Percentiles rank a stretch among this genome's conserved stretches.
These are phyloP conservation scores for Artibeus lituratus DNA, from an alignment of 2,797 vertebrate species.

Conservation along the genomic window DNA sequence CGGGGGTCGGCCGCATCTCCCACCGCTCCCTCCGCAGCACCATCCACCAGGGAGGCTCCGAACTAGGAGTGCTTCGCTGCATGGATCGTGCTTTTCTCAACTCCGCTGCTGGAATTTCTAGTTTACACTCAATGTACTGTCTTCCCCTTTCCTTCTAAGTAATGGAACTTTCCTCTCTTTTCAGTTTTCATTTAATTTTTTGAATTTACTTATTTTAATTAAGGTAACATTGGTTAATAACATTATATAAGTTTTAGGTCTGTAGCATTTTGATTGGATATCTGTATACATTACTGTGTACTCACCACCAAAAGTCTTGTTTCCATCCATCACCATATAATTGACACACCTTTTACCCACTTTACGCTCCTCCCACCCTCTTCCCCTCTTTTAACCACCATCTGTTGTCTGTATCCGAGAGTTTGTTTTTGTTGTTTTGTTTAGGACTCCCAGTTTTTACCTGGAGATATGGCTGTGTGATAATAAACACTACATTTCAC, in stretches of 20 bases:
- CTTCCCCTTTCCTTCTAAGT: background rate
- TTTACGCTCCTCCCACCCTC: background rate
- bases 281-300: background rate
- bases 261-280: background rate
- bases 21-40: background rate
- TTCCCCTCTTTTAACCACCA: too few relatives aligned
- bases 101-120: background rate
- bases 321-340: background rate
- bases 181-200: background rate
- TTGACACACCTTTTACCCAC: background rate
- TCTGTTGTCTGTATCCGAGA: background rate
- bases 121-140: background rate
- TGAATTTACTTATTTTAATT: background rate
- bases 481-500: background rate
- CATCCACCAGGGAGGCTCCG: background rate
- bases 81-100: background rate
- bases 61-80: background rate
- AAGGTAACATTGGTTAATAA: background rate
- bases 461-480: background rate
- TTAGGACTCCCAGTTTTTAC: background rate
- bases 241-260: background rate
- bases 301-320: background rate
- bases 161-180: background rate
- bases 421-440: background rate
- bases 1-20: too few relatives aligned